Percentiles rank a stretch among this genome's conserved stretches.
phyloP scores from a whole-genome alignment of 2,113 vertebrate genomes.

The Oreochromis spilurus region DNA sequence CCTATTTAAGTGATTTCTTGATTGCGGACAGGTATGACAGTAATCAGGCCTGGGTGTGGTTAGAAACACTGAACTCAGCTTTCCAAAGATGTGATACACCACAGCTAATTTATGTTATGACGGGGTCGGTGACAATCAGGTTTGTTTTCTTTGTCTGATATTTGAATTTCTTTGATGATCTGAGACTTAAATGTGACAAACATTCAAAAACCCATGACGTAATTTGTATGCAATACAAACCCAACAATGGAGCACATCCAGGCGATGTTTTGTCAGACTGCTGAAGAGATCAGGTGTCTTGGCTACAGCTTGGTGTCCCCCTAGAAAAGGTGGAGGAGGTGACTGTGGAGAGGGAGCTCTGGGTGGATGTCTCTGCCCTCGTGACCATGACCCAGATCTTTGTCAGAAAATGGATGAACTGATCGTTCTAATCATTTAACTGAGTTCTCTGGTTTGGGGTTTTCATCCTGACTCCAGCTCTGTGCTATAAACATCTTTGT shows the following conservation, averaged over 20 bases:
- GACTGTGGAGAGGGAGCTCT: neutral
- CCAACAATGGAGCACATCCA: neutral
- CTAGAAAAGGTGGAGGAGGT: neutral
- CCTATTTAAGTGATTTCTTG: neutral
- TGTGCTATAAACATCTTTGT: accelerated
- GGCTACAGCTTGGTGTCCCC: neutral
- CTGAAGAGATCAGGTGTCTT: neutral
- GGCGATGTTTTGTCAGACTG: neutral
- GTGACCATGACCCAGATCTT: neutral
- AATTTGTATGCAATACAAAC: no score
- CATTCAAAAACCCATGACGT: neutral
- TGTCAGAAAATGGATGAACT: neutral
- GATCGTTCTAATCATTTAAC: neutral
- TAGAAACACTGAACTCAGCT: neutral
- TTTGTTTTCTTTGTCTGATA: neutral
- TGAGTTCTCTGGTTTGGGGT: neutral
- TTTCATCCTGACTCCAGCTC: neutral
- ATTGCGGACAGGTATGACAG: neutral
- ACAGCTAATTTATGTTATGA: neutral
- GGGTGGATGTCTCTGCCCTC: neutral
- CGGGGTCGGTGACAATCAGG: accelerated
- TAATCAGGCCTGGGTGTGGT: neutral
- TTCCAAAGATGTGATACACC: neutral
- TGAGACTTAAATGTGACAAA: neutral
- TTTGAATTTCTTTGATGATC: neutral